These are phyloP conservation scores for Lepas anatifera DNA, from an alignment of 2,888 invertebrate species.

Conservation along the genomic window DNA sequence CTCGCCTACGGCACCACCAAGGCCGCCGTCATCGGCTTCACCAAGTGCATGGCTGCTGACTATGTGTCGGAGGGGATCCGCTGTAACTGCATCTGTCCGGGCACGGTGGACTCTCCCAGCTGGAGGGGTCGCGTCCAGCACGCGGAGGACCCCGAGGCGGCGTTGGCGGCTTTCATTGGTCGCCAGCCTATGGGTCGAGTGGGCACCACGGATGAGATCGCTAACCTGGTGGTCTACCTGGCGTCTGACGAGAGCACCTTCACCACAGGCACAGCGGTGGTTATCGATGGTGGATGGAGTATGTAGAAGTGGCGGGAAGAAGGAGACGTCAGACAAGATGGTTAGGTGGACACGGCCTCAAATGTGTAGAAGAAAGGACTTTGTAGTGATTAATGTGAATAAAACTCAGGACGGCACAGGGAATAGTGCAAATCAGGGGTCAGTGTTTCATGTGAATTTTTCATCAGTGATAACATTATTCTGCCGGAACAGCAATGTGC, in stretches of 20 bases:
- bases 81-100: constrained; percentile 29
- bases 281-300: not conserved
- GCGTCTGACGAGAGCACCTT: constrained; percentile 28
- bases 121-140: constrained; percentile 25
- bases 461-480: no score
- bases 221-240: constrained; percentile 28
- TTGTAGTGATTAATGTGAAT: no score
- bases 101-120: constrained; percentile 28
- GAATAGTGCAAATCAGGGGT: no score
- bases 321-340: no score
- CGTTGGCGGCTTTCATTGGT: constrained; percentile 27
- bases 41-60: constrained; percentile 30
- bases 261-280: not conserved
- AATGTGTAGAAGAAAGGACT: no score
- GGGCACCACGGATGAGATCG: constrained; percentile 31
- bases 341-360: no score
- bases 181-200: constrained; percentile 30
- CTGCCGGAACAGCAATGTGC: no score
- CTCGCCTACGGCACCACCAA: constrained; percentile 30
- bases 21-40: constrained; percentile 30
- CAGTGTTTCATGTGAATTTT: no score
- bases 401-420: no score
- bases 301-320: no score
- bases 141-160: constrained; percentile 26
- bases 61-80: constrained; percentile 28